Conservation (phyloP, 1,140 invertebrate genomes). For the Apis dorsata region DNA sequence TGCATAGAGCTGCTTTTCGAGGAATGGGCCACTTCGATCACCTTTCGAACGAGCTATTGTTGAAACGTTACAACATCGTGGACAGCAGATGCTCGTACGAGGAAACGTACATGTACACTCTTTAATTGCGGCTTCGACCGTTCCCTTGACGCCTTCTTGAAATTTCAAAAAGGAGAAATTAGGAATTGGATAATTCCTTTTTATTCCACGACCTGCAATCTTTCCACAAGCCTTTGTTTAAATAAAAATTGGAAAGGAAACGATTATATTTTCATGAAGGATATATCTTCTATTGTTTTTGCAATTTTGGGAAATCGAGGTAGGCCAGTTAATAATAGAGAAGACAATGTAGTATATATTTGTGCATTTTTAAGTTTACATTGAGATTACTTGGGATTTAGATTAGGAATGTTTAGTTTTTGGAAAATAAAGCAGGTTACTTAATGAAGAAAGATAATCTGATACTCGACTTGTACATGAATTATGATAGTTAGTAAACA, state of each 20-base stretch:
- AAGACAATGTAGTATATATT: too few relatives aligned
- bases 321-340: too few relatives aligned
- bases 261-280: neutral
- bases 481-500: too few relatives aligned
- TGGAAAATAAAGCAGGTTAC: too few relatives aligned
- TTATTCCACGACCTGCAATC: neutral
- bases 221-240: neutral
- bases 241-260: neutral
- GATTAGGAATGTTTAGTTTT: too few relatives aligned
- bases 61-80: conserved; percentile 35
- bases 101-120: neutral
- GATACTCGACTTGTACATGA: too few relatives aligned
- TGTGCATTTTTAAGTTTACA: too few relatives aligned
- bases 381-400: too few relatives aligned
- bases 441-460: neutral
- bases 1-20: conserved; percentile 63
- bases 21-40: conserved; percentile 44
- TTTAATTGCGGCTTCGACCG: conserved; percentile 22
- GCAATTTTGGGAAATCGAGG: neutral
- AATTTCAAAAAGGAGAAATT: neutral
- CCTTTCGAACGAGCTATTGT: conserved; percentile 47
- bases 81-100: conserved; percentile 43
- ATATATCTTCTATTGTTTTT: neutral
- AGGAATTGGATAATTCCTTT: neutral
- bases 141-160: neutral